Evolutionary conservation across 1,140 invertebrate species (phyloP).

Genomic region (Lethrus apterus): DNA sequence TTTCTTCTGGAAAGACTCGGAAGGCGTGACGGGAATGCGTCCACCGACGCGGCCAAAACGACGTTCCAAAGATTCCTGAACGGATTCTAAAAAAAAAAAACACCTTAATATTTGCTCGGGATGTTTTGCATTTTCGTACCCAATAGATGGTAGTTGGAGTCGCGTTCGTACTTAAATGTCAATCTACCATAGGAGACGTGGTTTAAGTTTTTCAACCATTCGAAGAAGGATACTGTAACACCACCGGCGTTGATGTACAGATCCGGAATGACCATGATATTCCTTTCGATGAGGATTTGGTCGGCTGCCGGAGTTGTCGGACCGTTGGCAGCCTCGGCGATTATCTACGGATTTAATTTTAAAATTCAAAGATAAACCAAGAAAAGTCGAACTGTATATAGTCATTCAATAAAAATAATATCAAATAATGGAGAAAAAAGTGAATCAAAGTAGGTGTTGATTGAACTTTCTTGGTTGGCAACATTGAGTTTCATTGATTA

Average conservation of each 20-base stretch:
- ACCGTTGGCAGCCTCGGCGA: constrained; percentile 80
- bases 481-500: no score
- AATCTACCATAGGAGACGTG: constrained; percentile 83
- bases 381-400: no score
- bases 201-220: constrained; percentile 87
- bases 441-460: background rate
- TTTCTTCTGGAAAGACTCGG: constrained; percentile 88
- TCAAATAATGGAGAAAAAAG: no score
- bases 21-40: constrained; percentile 87
- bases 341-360: constrained; percentile 36
- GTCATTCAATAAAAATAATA: no score
- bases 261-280: constrained; percentile 77
- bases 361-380: no score
- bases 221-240: constrained; percentile 90
- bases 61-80: constrained; percentile 93
- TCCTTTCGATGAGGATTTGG: constrained; percentile 57
- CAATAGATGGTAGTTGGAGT: constrained; percentile 94
- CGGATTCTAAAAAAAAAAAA: constrained; percentile 69
- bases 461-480: background rate
- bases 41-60: constrained; percentile 89
- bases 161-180: constrained; percentile 95
- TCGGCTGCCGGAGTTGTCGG: constrained; percentile 80
- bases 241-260: constrained; percentile 81
- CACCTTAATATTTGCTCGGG: constrained; percentile 8
- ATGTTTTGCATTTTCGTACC: constrained; percentile 48